Evolutionary conservation across 35 echinoderm and acorn worm species (phyloP).

Genomic region (Acanthaster planci): DNA sequence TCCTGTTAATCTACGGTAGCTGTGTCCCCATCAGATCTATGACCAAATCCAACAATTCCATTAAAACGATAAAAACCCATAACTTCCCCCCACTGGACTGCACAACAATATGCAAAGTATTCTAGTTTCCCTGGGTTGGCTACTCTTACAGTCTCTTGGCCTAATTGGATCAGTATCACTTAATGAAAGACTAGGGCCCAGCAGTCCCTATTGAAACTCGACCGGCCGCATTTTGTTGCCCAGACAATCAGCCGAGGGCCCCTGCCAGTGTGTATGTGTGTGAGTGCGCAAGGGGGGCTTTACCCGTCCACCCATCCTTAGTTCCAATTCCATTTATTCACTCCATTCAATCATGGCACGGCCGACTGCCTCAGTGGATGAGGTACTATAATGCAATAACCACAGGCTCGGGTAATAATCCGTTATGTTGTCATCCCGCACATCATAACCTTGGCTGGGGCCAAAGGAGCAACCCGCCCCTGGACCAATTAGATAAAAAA

Average conservation of each 20-base stretch:
- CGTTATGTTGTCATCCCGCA: neutral
- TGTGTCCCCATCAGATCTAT: neutral
- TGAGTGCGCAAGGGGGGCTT: constrained; percentile 11
- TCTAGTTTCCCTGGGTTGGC: neutral
- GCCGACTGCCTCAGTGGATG: constrained; percentile 12
- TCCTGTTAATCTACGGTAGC: too few relatives aligned
- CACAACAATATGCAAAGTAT: constrained; percentile 3
- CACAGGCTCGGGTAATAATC: neutral
- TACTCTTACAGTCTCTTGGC: neutral
- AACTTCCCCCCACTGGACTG: neutral
- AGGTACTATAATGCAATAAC: constrained; percentile 1
- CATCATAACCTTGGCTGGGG: constrained; percentile 19
- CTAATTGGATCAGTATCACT: constrained; percentile 18
- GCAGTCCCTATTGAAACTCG: neutral
- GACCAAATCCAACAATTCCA: constrained; percentile 12
- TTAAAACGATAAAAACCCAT: constrained; percentile 17
- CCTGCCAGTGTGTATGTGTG: too few relatives aligned
- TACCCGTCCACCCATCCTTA: constrained; percentile 25
- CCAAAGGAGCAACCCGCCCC: neutral
- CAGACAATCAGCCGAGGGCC: neutral
- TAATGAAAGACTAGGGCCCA: neutral
- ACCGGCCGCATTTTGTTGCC: neutral
- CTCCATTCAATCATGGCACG: constrained; percentile 12
- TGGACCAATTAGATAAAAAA: constrained; percentile 13
- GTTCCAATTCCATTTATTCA: constrained; percentile 26